Evolutionary conservation across 2,113 vertebrate genomes (phyloP).

Genomic region (Xiphophorus hellerii): DNA sequence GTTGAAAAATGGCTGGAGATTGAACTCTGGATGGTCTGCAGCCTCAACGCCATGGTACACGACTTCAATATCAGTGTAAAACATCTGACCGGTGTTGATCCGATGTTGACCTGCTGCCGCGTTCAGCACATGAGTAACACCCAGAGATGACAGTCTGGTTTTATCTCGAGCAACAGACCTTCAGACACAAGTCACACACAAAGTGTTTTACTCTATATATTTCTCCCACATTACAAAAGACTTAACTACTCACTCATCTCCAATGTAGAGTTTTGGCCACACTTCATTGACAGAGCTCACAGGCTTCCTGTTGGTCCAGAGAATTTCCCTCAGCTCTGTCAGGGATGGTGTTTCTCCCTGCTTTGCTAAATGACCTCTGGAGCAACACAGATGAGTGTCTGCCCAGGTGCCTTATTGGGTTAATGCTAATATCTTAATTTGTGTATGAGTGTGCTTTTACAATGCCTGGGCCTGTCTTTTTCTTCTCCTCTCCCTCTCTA

Average conservation of each 20-base stretch:
- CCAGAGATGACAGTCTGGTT: conserved; percentile 75
- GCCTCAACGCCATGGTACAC: conserved; percentile 84
- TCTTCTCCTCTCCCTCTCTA: conserved; percentile 70
- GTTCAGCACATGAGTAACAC: conserved; percentile 85
- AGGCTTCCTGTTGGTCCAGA: conserved; percentile 58
- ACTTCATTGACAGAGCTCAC: conserved; percentile 47
- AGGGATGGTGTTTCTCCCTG: conserved; percentile 42
- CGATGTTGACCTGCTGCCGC: conserved; percentile 79
- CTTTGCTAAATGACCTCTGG: conserved; percentile 24
- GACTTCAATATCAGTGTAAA: conserved; percentile 78
- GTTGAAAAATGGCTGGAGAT: conserved; percentile 83
- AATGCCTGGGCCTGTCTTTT: conserved; percentile 47
- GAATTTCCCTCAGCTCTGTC: conserved; percentile 53
- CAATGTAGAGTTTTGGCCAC: conserved; percentile 53
- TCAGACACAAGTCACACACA: conserved; percentile 16
- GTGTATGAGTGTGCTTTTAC: conserved; percentile 53
- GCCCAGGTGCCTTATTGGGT: conserved; percentile 10
- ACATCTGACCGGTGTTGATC: conserved; percentile 81
- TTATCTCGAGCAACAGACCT: conserved; percentile 79
- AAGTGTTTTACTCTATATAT: neutral
- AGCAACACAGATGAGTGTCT: conserved; percentile 27
- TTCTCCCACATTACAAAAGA: neutral
- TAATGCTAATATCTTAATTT: neutral
- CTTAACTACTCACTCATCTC: conserved; percentile 51
- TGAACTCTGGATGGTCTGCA: conserved; percentile 84